Percentiles rank a stretch among this genome's conserved stretches.
Evolutionary conservation across 2,113 vertebrate genomes (phyloP).

Genomic region (Clarias gariepinus): DNA sequence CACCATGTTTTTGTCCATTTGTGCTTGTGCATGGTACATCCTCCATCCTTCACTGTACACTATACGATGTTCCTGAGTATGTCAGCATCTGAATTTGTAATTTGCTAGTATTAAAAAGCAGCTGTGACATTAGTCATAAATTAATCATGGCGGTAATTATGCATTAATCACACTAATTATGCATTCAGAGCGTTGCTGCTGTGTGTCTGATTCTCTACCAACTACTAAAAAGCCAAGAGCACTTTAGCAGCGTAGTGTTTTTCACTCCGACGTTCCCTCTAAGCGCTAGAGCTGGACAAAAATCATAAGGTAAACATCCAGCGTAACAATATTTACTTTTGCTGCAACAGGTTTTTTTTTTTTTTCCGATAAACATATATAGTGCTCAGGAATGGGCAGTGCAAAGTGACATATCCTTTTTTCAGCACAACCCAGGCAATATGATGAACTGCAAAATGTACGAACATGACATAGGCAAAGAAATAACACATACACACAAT

Average conservation of each 20-base stretch:
- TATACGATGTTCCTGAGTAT: background rate
- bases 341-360: background rate
- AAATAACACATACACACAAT: too few relatives aligned
- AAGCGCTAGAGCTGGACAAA: background rate
- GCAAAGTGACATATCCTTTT: too few relatives aligned
- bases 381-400: too few relatives aligned
- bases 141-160: conserved; percentile 25
- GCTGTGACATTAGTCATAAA: conserved; percentile 28
- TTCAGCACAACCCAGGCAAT: too few relatives aligned
- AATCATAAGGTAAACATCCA: background rate
- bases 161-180: conserved; percentile 14
- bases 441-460: too few relatives aligned
- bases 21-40: background rate
- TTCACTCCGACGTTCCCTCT: background rate
- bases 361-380: too few relatives aligned
- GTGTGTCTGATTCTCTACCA: background rate
- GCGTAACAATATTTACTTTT: background rate
- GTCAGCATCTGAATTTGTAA: background rate
- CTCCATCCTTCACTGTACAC: background rate
- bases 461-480: too few relatives aligned
- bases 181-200: conserved; percentile 3
- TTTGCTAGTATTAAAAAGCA: conserved; percentile 14
- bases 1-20: background rate
- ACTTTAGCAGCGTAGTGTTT: background rate
- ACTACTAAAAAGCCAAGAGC: conserved; percentile 17